These are phyloP conservation scores for Eriosoma lanigerum DNA, from an alignment of 1,140 invertebrate species.

Conservation along the genomic window DNA sequence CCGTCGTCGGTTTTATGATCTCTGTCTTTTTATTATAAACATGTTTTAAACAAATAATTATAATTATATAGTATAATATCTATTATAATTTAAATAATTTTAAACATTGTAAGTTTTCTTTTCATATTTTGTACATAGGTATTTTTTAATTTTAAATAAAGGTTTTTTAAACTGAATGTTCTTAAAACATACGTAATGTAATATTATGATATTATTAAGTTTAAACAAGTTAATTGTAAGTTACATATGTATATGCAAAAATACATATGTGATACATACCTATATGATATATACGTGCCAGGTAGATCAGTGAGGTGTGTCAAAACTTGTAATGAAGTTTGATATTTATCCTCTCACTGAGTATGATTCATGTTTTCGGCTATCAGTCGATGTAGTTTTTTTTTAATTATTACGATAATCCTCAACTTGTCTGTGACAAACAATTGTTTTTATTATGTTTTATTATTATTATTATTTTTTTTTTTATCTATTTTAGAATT, in stretches of 20 bases:
- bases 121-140: slow-evolving; percentile 6
- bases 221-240: no score
- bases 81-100: no score
- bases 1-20: slow-evolving; percentile 38
- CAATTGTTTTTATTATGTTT: slow-evolving; percentile 13
- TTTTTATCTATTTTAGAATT: neutral
- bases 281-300: neutral
- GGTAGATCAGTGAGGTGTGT: neutral
- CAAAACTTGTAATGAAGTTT: slow-evolving; percentile 17
- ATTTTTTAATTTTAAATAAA: no score
- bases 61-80: no score
- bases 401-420: neutral
- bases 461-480: slow-evolving; percentile 9
- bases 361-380: neutral
- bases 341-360: neutral
- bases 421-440: neutral
- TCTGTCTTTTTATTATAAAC: slow-evolving; percentile 40
- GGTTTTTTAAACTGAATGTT: neutral
- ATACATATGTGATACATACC: neutral
- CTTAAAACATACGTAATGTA: neutral
- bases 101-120: neutral
- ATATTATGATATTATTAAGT: neutral
- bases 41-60: neutral
- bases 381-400: neutral
- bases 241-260: neutral